phyloP scores from a whole-genome alignment of 1,140 invertebrate species.

The Diploscapter pachys region DNA sequence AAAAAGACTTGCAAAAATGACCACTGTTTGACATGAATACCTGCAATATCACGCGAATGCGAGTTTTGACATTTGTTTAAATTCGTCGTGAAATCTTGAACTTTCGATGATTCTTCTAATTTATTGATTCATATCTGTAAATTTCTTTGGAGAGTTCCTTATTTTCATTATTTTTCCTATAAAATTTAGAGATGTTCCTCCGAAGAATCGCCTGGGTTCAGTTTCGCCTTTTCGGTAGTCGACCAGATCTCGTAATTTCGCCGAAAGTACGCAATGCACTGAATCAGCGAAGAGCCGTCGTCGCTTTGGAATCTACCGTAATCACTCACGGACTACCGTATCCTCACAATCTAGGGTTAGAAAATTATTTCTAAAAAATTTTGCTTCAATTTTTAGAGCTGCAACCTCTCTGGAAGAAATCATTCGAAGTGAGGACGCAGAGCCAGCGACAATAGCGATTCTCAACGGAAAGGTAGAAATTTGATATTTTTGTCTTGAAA shows the following conservation, averaged over 20 bases:
- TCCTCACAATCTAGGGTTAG: slow-evolving; percentile 78
- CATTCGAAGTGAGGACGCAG: slow-evolving; percentile 72
- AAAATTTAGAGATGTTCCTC: too few relatives aligned
- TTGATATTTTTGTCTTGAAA: background rate
- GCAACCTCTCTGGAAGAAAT: slow-evolving; percentile 77
- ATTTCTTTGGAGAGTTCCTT: too few relatives aligned
- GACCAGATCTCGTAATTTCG: slow-evolving; percentile 5
- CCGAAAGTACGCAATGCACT: slow-evolving; percentile 10
- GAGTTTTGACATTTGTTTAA: too few relatives aligned
- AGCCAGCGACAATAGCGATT: slow-evolving; percentile 90
- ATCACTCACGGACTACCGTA: slow-evolving; percentile 97
- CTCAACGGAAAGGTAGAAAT: slow-evolving; percentile 73
- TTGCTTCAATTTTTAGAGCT: slow-evolving; percentile 64
- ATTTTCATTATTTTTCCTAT: too few relatives aligned
- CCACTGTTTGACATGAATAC: too few relatives aligned
- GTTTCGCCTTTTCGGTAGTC: too few relatives aligned
- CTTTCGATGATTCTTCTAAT: too few relatives aligned
- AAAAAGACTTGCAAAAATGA: too few relatives aligned
- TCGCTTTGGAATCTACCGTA: slow-evolving; percentile 93
- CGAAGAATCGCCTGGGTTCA: too few relatives aligned
- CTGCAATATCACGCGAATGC: too few relatives aligned
- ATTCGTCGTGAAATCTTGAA: too few relatives aligned
- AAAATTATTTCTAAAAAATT: slow-evolving; percentile 18
- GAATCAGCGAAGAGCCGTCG: slow-evolving; percentile 62
- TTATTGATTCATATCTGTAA: too few relatives aligned